These are phyloP conservation scores for Apomyelois bistriatella DNA, from an alignment of 2,888 invertebrate genomes.

Conservation along the genomic window DNA sequence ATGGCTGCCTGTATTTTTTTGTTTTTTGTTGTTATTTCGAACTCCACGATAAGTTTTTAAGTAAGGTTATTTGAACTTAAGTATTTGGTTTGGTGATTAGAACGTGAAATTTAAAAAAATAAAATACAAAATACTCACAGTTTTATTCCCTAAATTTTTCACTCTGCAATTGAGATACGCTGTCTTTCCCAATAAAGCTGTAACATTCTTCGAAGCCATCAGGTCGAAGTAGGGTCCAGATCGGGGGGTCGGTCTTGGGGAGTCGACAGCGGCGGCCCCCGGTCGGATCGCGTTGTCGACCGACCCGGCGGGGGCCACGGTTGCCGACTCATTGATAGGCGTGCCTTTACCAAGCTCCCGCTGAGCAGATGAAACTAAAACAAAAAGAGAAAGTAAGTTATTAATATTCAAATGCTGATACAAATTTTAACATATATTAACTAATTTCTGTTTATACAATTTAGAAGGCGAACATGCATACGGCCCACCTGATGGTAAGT, in stretches of 20 bases:
- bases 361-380: constrained; percentile 70
- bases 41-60: no score
- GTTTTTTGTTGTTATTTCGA: no score
- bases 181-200: constrained; percentile 92
- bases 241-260: constrained; percentile 71
- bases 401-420: not conserved
- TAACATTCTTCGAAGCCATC: constrained; percentile 86
- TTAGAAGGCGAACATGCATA: no score
- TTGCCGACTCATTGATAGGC: constrained; percentile 59
- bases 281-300: constrained; percentile 74
- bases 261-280: constrained; percentile 53
- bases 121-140: constrained; percentile 81
- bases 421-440: no score
- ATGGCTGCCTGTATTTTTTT: not conserved
- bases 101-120: no score
- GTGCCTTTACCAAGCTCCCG: constrained; percentile 65
- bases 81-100: no score
- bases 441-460: no score
- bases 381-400: constrained; percentile 18
- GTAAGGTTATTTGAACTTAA: no score
- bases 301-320: constrained; percentile 76
- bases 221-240: constrained; percentile 89
- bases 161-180: constrained; percentile 94
- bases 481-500: no score
- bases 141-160: constrained; percentile 94